Evolutionary conservation across 2,113 vertebrate species (phyloP).

Genomic region (Mormoops blainvillei): DNA sequence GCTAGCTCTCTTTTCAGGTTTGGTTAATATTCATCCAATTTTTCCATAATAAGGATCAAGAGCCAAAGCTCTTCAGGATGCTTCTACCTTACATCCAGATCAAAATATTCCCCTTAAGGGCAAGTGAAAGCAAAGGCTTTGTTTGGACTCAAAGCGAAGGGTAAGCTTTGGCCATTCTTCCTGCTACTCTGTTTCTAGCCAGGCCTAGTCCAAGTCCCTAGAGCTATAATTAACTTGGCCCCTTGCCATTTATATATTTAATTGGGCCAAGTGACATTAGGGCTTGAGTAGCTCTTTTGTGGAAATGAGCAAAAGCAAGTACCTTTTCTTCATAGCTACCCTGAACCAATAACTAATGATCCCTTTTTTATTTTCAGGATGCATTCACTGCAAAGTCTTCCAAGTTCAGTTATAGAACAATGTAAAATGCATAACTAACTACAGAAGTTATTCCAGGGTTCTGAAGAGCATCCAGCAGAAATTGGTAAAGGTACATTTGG

Average conservation of each 20-base stretch:
- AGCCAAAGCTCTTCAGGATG: slow-evolving; percentile 6
- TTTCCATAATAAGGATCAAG: slow-evolving; percentile 44
- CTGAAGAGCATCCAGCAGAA: not conserved
- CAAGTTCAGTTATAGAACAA: not conserved
- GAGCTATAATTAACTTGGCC: slow-evolving; percentile 61
- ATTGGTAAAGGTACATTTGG: not conserved
- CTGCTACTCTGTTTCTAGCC: slow-evolving; percentile 29
- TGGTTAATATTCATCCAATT: slow-evolving; percentile 48
- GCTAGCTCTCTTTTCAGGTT: not conserved
- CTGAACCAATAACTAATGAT: slow-evolving; percentile 14
- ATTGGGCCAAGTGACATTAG: slow-evolving; percentile 66
- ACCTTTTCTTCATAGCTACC: slow-evolving; percentile 46
- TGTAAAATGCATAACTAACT: not conserved
- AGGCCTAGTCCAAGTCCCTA: slow-evolving; percentile 39
- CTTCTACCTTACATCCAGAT: slow-evolving; percentile 26
- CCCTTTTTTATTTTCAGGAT: not conserved
- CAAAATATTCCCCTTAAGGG: slow-evolving; percentile 20
- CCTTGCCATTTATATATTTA: slow-evolving; percentile 67
- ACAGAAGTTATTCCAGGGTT: not conserved
- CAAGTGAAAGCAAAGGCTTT: slow-evolving; percentile 53
- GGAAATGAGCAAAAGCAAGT: slow-evolving; percentile 46
- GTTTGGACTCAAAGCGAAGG: slow-evolving; percentile 19
- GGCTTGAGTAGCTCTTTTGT: slow-evolving; percentile 51
- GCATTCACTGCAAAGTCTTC: not conserved
- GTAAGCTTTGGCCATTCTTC: slow-evolving; percentile 46